Percentiles rank a stretch among this genome's conserved stretches.
Conservation (phyloP, 2,113 vertebrate species). For the Sorex araneus region DNA sequence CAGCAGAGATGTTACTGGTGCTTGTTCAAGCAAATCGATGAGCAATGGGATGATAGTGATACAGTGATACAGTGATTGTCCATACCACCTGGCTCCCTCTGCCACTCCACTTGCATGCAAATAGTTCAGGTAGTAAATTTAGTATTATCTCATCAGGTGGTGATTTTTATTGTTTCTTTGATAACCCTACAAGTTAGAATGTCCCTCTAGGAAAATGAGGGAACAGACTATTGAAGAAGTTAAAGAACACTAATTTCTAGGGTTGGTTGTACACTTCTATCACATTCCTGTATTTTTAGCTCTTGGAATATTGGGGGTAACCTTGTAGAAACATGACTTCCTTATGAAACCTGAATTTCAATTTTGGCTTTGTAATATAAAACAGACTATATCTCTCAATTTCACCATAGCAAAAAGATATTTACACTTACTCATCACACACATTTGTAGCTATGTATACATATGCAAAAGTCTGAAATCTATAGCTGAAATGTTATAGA, state of each 20-base stretch:
- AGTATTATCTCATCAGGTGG: constrained; percentile 11
- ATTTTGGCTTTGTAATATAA: constrained; percentile 55
- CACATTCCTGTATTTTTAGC: background rate
- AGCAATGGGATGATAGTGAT: too few species aligned
- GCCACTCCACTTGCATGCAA: too few species aligned
- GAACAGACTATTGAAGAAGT: background rate
- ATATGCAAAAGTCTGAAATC: constrained; percentile 49
- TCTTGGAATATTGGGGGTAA: background rate
- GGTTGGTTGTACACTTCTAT: constrained; percentile 11
- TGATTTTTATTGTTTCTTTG: constrained; percentile 63
- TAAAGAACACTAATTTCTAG: background rate
- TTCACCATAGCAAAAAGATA: constrained; percentile 51
- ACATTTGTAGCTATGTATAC: constrained; percentile 40
- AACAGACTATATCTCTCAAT: constrained; percentile 39
- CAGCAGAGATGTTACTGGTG: too few species aligned
- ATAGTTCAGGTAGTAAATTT: constrained; percentile 69
- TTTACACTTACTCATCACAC: background rate
- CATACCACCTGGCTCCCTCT: too few species aligned
- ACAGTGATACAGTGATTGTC: too few species aligned
- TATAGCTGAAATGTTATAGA: constrained; percentile 58
- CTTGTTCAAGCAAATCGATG: too few species aligned
- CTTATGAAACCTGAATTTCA: background rate
- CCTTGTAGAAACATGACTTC: constrained; percentile 28
- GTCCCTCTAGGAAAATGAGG: background rate
- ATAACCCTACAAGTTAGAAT: constrained; percentile 46